Evolutionary conservation across 2,888 invertebrate species (phyloP), one percentile per base, ranked within the genome.

Genomic region (Polydrusus cervinus): DNA sequence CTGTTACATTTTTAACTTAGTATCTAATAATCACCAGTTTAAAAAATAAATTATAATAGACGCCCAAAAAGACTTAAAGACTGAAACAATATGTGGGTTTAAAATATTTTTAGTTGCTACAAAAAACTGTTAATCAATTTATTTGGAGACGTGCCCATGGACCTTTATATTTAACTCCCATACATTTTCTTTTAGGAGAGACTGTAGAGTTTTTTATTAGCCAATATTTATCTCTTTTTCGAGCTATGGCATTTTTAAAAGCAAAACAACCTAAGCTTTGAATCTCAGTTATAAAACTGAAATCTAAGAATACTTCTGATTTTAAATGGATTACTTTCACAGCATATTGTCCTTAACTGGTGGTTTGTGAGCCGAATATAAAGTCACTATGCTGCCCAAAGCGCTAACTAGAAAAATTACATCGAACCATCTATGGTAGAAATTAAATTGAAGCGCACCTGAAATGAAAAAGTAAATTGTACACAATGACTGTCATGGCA

Each of bases 371-470:
- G 98, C 97, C 80, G 99, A 89, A 89, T 98, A 99, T 70, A 99
- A 88, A 78, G 99, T 97, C 78, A 95, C 93, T 82, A 99, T 98
- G 78, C 97, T 98, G 14, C 97, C 96, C 47, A 99, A 87, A 0
- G 99, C 99, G 84, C 97, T 97, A 25, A 99, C 95, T 75, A 99
- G 89, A 87, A 99, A 99, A 85, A 99, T 99, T 5, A 99, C 99
- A 87, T 99, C 99, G 87, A 99, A 99, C 99, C 99, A 99, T 75
- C 99, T 91, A 86, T 99, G 99, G 86, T 99, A 99, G 89, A 99
- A 99, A 86, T 97, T 98, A 83, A 99, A 99, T 87, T 99, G 98
- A 75, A 99, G 88, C 85, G 98, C 98, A 74, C 99, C 91, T 77
- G 20, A 70, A 74, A 55, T 9, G 18, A 55, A 9, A 30, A 1